Evolutionary conservation across 2,797 vertebrate genomes (phyloP).

Genomic region (Adrianichthys oophorus): DNA sequence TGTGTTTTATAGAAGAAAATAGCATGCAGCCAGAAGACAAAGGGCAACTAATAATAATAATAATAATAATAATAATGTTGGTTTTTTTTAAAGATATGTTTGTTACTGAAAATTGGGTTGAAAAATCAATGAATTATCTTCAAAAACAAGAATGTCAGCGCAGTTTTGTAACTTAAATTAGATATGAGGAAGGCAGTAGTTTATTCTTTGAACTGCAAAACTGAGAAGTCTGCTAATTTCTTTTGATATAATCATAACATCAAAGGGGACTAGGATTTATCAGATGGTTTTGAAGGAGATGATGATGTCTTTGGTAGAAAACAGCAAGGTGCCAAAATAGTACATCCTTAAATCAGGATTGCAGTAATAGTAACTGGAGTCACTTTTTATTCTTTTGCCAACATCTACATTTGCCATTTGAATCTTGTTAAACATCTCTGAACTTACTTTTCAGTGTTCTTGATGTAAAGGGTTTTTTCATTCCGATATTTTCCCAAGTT

Average conservation of each 20-base stretch:
- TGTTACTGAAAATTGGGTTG: too few species aligned
- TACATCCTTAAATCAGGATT: constrained; percentile 35
- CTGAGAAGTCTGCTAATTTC: constrained; percentile 28
- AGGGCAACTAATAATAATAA: too few species aligned
- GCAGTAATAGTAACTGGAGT: constrained; percentile 20
- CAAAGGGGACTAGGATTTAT: constrained; percentile 18
- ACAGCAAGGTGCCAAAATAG: constrained; percentile 50
- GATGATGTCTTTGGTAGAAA: constrained; percentile 54
- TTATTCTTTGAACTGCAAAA: background rate
- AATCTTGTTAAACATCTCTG: too few species aligned
- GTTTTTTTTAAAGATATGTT: too few species aligned
- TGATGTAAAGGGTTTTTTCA: too few species aligned
- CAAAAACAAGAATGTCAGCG: background rate
- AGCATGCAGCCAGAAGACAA: too few species aligned
- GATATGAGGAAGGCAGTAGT: background rate
- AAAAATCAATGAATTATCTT: background rate
- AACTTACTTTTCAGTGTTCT: too few species aligned
- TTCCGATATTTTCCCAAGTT: too few species aligned
- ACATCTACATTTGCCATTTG: background rate
- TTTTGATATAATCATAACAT: constrained; percentile 44
- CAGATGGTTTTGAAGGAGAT: constrained; percentile 18
- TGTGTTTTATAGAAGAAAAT: too few species aligned
- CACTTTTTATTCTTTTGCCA: background rate
- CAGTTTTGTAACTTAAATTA: too few species aligned
- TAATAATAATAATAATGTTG: too few species aligned